Conservation (phyloP, 1,140 invertebrate genomes). For the Anoplophora glabripennis region DNA sequence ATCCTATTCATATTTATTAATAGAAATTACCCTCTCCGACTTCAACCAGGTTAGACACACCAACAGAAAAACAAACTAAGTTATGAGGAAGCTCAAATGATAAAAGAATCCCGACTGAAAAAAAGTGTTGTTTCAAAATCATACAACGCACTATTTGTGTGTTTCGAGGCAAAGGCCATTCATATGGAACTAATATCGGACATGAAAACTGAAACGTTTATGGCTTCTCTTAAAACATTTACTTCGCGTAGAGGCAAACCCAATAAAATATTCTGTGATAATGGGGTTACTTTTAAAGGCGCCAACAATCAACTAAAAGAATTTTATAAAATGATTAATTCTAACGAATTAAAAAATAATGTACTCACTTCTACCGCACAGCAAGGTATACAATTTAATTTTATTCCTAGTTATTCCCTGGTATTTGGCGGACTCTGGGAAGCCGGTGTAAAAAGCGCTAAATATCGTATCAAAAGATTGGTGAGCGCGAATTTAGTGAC, state of each 20-base stretch:
- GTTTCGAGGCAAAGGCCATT: neutral
- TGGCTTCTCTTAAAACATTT: conserved; percentile 33
- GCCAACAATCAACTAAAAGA: conserved; percentile 35
- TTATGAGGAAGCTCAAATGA: neutral
- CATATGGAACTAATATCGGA: conserved; percentile 38
- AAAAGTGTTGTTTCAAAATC: no score
- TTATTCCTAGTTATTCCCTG: conserved; percentile 6
- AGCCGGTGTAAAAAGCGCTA: conserved; percentile 6
- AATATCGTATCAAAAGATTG: conserved; percentile 11
- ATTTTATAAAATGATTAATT: conserved; percentile 35
- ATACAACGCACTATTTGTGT: no score
- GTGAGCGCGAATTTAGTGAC: conserved; percentile 8
- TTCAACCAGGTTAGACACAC: neutral
- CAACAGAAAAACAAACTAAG: neutral
- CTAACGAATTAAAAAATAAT: conserved; percentile 45
- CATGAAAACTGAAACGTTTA: conserved; percentile 30
- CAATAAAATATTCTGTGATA: conserved; percentile 34
- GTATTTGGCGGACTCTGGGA: conserved; percentile 25
- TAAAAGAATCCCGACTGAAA: no score
- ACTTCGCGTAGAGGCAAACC: conserved; percentile 27
- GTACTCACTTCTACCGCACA: conserved; percentile 17
- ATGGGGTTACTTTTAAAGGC: conserved; percentile 35
- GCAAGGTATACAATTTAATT: no score
- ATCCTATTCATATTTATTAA: neutral
- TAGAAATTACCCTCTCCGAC: neutral